Evolutionary conservation across 2,113 vertebrate species (phyloP).

Genomic region (Canis aureus): DNA sequence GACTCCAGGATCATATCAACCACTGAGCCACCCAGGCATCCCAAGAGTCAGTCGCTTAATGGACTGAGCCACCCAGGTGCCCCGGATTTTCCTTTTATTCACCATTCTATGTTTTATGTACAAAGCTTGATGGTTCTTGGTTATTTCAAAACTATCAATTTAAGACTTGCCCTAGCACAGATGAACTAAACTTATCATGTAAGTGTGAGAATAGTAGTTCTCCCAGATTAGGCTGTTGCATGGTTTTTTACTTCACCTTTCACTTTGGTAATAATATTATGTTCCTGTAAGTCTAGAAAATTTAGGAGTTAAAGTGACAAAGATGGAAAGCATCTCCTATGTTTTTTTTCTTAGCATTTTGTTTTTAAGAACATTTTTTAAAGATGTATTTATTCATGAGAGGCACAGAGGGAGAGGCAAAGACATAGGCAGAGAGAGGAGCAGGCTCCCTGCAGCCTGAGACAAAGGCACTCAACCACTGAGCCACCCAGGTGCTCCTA

Average conservation of each 20-base stretch:
- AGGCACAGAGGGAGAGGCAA: too few relatives aligned
- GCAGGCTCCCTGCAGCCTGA: too few relatives aligned
- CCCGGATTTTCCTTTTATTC: neutral
- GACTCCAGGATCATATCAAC: too few relatives aligned
- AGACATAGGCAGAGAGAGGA: too few relatives aligned
- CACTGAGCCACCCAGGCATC: too few relatives aligned
- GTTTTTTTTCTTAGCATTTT: neutral
- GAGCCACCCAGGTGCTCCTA: too few relatives aligned
- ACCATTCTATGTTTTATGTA: neutral
- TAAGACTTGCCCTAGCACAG: neutral
- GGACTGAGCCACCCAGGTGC: neutral
- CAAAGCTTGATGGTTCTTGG: neutral
- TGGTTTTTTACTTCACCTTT: slow-evolving; percentile 3
- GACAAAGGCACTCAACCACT: too few relatives aligned
- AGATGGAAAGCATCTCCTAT: neutral
- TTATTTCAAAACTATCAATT: neutral
- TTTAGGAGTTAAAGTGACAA: slow-evolving; percentile 12
- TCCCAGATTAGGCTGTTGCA: neutral
- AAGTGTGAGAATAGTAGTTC: neutral
- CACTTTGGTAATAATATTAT: slow-evolving; percentile 19
- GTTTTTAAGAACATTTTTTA: neutral
- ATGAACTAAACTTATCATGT: neutral
- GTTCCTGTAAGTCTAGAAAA: slow-evolving; percentile 16
- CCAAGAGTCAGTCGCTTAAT: neutral
- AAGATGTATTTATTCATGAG: neutral